These are phyloP conservation scores for Notodonta ziczac DNA, from an alignment of 2,888 invertebrate species.

Conservation along the genomic window DNA sequence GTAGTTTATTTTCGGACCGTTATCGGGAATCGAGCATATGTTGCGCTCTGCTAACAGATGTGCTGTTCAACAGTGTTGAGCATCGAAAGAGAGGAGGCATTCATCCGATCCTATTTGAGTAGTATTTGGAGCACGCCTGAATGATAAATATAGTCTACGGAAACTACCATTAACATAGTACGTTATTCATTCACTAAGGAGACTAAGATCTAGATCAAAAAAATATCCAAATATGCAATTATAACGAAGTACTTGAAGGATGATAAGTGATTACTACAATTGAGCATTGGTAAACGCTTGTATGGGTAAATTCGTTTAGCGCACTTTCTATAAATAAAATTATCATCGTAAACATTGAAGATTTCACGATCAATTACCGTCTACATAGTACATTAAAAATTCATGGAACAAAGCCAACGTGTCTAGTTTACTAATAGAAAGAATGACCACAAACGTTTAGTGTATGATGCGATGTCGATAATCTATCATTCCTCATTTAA, in stretches of 20 bases:
- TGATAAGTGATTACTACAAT: conserved; percentile 9
- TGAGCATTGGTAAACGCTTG: conserved; percentile 17
- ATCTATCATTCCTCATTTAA: conserved; percentile 8
- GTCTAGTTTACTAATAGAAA: conserved; percentile 28
- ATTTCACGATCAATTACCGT: conserved; percentile 48
- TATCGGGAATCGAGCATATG: conserved; percentile 63
- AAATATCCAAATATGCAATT: no score
- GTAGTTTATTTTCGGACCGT: conserved; percentile 67
- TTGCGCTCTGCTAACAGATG: conserved; percentile 61
- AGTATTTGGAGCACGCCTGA: conserved; percentile 33
- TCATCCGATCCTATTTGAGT: conserved; percentile 41
- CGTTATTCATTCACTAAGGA: conserved; percentile 18
- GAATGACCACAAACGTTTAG: conserved; percentile 22
- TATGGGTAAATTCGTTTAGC: conserved; percentile 21
- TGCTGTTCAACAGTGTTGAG: conserved; percentile 53
- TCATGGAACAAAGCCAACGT: conserved; percentile 45
- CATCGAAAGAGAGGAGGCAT: conserved; percentile 48
- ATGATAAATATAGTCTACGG: conserved; percentile 29
- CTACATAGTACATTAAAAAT: conserved; percentile 22
- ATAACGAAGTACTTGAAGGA: conserved; percentile 10
- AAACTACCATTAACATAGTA: conserved; percentile 35
- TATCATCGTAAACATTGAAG: conserved; percentile 33
- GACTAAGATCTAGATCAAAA: neutral
- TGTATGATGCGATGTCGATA: conserved; percentile 7
- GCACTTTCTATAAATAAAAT: conserved; percentile 27